A percentile compares a stretch with the other conserved stretches of the same genome.
phyloP scores from a whole-genome alignment of 2,888 invertebrate genomes.

The Tribolium freemani region DNA sequence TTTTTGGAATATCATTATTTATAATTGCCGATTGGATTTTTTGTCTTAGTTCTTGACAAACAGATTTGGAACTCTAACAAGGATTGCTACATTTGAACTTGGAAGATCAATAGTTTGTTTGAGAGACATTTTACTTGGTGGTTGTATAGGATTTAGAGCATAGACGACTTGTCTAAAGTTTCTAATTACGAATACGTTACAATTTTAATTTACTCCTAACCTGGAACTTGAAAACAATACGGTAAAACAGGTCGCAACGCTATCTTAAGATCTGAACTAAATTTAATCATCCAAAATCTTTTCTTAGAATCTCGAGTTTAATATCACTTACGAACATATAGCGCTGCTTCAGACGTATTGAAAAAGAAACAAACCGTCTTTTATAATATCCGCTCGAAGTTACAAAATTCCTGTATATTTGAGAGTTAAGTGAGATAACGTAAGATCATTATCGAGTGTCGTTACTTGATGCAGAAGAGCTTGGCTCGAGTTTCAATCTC shows the following conservation, averaged over 20 bases:
- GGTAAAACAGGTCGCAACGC: too few relatives aligned
- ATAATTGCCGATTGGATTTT: constrained; percentile 26
- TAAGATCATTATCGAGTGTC: constrained; percentile 1
- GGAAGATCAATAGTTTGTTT: constrained; percentile 18
- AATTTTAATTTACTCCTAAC: background rate
- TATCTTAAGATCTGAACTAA: constrained; percentile 2
- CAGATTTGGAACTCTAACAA: constrained; percentile 1
- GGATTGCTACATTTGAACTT: constrained; percentile 12
- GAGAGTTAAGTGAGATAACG: background rate
- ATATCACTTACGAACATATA: constrained; percentile 2
- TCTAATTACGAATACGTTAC: background rate
- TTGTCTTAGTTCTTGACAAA: constrained; percentile 5
- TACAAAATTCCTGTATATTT: background rate
- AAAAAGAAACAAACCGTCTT: background rate
- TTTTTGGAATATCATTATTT: constrained; percentile 7
- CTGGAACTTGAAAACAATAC: background rate
- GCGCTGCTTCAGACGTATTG: too few relatives aligned
- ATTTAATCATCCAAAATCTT: constrained; percentile 13
- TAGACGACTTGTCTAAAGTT: background rate
- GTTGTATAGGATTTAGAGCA: background rate
- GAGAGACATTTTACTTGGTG: background rate
- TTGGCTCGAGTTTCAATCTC: background rate
- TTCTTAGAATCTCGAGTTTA: constrained; percentile 9
- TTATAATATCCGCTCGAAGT: background rate
- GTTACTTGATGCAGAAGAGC: background rate